phyloP scores from a whole-genome alignment of 1,140 invertebrate species.

The Meloidogyne chitwoodi region DNA sequence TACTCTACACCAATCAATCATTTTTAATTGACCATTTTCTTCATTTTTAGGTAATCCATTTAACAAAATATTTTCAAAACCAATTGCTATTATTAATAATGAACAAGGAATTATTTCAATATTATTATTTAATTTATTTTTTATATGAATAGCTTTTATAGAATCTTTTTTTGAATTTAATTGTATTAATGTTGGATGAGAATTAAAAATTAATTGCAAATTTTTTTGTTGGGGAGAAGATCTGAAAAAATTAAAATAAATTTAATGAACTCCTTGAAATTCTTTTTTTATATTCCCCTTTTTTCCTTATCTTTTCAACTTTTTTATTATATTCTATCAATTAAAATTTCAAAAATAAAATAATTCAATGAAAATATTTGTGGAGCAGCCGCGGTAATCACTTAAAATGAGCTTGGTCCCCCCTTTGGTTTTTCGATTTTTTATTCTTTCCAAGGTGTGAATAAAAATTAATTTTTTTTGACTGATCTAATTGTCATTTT shows the following conservation, averaged over 20 bases:
- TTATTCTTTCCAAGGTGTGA: no score
- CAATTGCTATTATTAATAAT: slow-evolving; percentile 46
- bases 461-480: no score
- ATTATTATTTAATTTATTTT: slow-evolving; percentile 60
- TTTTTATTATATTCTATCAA: no score
- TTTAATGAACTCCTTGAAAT: no score
- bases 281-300: no score
- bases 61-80: slow-evolving; percentile 39
- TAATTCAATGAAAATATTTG: no score
- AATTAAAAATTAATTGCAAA: slow-evolving; percentile 22
- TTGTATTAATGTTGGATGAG: slow-evolving; percentile 22
- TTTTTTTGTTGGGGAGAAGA: not conserved
- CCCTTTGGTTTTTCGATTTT: no score
- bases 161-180: slow-evolving; percentile 5
- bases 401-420: no score
- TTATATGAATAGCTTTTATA: slow-evolving; percentile 22
- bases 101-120: slow-evolving; percentile 17
- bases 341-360: no score
- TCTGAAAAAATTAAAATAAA: not conserved
- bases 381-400: no score
- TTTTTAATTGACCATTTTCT: slow-evolving; percentile 47
- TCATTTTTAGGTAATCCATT: slow-evolving; percentile 25
- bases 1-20: slow-evolving; percentile 68
- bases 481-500: no score
- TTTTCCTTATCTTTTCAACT: no score